Conservation (phyloP, 2,113 vertebrate genomes). For the Phainopepla nitens region DNA sequence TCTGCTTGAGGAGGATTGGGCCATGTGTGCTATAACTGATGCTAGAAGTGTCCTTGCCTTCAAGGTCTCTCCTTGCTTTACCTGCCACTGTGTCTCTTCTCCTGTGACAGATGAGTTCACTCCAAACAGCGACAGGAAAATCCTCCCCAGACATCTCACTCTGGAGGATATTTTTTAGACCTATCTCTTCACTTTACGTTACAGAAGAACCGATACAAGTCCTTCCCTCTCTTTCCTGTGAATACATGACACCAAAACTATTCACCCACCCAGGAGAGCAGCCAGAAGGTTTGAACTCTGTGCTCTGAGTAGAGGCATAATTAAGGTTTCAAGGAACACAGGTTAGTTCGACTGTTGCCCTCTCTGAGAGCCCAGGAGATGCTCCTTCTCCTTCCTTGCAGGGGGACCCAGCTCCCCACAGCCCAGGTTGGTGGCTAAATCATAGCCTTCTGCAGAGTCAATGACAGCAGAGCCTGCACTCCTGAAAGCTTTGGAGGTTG, state of each 20-base stretch:
- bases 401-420: not conserved
- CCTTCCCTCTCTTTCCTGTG: not conserved
- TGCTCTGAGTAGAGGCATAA: not conserved
- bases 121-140: not conserved
- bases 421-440: not conserved
- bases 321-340: not conserved
- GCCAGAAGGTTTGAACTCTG: not conserved
- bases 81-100: not conserved
- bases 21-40: slow-evolving; percentile 6
- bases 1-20: not conserved
- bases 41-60: not conserved
- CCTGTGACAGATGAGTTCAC: not conserved
- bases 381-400: not conserved
- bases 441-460: not conserved
- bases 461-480: not conserved
- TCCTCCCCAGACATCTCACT: not conserved
- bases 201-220: not conserved
- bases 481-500: not conserved
- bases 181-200: accelerated
- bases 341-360: not conserved
- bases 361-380: not conserved
- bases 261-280: not conserved
- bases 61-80: not conserved
- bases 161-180: not conserved
- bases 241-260: not conserved